These are phyloP conservation scores for Calliphora vomitoria DNA, from an alignment of 2,888 invertebrate species.

Conservation along the genomic window DNA sequence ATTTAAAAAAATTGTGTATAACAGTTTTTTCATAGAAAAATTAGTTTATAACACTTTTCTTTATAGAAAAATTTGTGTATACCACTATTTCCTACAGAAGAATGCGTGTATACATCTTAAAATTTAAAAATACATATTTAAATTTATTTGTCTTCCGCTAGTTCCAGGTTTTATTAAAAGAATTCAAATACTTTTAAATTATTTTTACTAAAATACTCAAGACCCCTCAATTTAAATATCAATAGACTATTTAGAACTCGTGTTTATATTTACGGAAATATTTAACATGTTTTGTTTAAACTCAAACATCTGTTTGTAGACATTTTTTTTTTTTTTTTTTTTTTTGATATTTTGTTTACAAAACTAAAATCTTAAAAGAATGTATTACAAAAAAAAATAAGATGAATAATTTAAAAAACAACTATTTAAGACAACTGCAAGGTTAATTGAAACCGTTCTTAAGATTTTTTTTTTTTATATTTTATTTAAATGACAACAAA, in stretches of 20 bases:
- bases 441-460: slow-evolving; percentile 66
- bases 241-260: neutral
- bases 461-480: neutral
- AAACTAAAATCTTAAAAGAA: neutral
- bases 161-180: too few species aligned
- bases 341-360: neutral
- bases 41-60: too few species aligned
- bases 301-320: neutral
- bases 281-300: neutral
- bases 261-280: neutral
- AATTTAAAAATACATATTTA: too few species aligned
- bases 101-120: too few species aligned
- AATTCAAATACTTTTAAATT: neutral
- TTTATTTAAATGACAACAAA: slow-evolving; percentile 34
- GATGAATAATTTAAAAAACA: slow-evolving; percentile 53
- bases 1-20: too few species aligned
- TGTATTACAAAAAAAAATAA: slow-evolving; percentile 27
- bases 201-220: neutral
- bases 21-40: too few species aligned
- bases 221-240: neutral
- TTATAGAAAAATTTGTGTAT: too few species aligned
- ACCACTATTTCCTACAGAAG: too few species aligned
- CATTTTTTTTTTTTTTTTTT: too few species aligned
- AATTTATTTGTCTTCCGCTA: too few species aligned
- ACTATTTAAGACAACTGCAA: slow-evolving; percentile 57